Base-by-base conservation (phyloP, 2,888 invertebrate genomes). In the Strigamia transsilvanica region DNA sequence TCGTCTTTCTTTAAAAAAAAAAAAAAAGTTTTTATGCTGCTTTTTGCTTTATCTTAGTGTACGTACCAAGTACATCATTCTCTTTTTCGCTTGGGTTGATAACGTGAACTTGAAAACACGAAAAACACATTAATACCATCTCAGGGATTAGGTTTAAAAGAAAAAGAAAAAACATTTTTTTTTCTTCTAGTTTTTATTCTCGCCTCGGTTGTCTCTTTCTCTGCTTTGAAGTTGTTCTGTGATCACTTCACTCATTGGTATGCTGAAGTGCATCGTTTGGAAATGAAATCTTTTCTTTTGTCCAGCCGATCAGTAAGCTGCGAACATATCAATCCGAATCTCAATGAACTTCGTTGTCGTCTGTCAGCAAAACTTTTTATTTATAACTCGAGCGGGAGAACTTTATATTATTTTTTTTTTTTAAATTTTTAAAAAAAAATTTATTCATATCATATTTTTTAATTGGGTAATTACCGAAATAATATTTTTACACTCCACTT, bases 271-370 rank as follows among this genome's bases (percentile, higher is more conserved):
- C 66, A 27, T 66, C 66, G 66, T 66, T 66, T 66, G 66, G 79
- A 79, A 79, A 79, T 79, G 79, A 79, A 79, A 79, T 79, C 79
- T 42, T 79, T 79, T 42, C 79, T 42, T 79, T 79, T 79, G 79
- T 79, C 79, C 38, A 21, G 79, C 18, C 79, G 79, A 79, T 79
- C 79, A 79, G 79, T 38, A 79, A 42, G 79, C 41, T 79, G 79
- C 79, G 32, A 79, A 42, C 79, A 42, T 34, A 21, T 79, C 79
- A 18, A 38, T 38, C 79, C 79, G 79, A 79, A 79, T 79, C 23
- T 27, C 66, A 66, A 66, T 66, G 66, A 66, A 23, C 32, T 15
- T 15, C 66, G 9, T 9, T 27, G 66, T 66, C 66, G 66, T 66
- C 66, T 66, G 66, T 66, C 66, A 66, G 66, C 66, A 66, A 66